Base-by-base conservation (phyloP, 2,888 invertebrate genomes). In the Volucella bombylans region DNA sequence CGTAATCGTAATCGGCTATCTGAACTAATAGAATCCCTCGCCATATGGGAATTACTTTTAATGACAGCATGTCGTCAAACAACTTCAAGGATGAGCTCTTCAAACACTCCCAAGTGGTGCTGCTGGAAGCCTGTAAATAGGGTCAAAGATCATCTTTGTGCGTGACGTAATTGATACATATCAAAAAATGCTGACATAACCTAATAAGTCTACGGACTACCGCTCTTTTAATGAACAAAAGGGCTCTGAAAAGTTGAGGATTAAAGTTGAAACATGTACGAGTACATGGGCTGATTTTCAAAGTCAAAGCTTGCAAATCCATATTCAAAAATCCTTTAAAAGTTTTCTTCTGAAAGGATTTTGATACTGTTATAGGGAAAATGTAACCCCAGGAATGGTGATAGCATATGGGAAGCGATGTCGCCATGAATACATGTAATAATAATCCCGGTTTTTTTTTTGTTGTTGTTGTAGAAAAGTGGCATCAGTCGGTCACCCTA, bases 31-130 rank as follows among this genome's bases (percentile, higher is more conserved):
- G 93, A 55, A 96, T 92, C 6, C 95, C 95, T 52, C 94, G 93
- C 15, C 93, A 92, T 11, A 96, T 89, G 0, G 94, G 93, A 76
- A 96, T 94, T 50, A 94, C 91, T 87, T 95, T 94, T 4, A 93
- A 92, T 10, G 92, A 92, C 72, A 95, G 91, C 0, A 94, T 91
- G 15, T 93, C 92, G 89, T 95, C 95, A 86, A 96, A 91, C 3
- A 94, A 93, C 59, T 92, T 86, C 43, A 90, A 72, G 45, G 88
- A 89, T 45, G 87, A 87, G 11, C 74, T 59, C 55, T 90, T 89
- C 11, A 91, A 87, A 72, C 91, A 91, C 8, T 88, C 87, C 91
- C 87, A 95, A 87, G 59, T 93, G 92, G 87, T 86, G 4, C 82
- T 68, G 8, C 49, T 68, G 12, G 82, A 55, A 64, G 45, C 50